These are phyloP conservation scores for Drosophila ezoana DNA, from an alignment of 2,888 invertebrate genomes.

Conservation along the genomic window DNA sequence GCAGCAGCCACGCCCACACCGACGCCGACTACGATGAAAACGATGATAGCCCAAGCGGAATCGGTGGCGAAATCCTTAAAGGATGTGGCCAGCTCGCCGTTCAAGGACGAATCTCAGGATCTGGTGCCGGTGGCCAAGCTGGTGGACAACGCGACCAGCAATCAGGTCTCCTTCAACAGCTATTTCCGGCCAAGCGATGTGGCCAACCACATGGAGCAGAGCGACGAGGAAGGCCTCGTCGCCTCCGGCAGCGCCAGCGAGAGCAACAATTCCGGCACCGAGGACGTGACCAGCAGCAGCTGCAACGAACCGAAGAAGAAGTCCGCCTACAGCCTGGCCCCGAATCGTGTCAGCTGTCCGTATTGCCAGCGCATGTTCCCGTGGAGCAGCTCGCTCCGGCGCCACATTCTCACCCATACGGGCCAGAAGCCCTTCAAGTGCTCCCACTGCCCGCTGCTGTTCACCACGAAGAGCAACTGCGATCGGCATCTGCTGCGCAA, in stretches of 20 bases:
- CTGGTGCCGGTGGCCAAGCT: conserved; percentile 92
- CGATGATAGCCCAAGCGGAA: conserved; percentile 86
- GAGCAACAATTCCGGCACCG: conserved; percentile 93
- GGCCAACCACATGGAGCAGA: conserved; percentile 84
- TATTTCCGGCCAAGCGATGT: conserved; percentile 86
- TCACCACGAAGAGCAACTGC: conserved; percentile 98
- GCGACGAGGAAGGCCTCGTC: conserved; percentile 91
- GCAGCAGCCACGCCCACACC: background rate
- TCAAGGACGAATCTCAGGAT: conserved; percentile 87
- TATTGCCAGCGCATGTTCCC: conserved; percentile 98
- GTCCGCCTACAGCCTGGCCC: conserved; percentile 97
- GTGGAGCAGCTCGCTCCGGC: conserved; percentile 97
- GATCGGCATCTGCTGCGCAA: conserved; percentile 96
- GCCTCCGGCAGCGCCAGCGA: conserved; percentile 92
- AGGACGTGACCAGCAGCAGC: conserved; percentile 86
- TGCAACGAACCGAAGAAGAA: conserved; percentile 89
- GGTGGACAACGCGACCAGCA: conserved; percentile 89
- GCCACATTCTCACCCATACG: conserved; percentile 96
- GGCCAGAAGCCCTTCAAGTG: conserved; percentile 99
- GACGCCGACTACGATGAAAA: conserved; percentile 82
- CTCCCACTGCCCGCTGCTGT: conserved; percentile 95
- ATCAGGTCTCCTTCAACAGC: conserved; percentile 87
- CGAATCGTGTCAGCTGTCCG: conserved; percentile 96
- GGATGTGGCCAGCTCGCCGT: conserved; percentile 84
- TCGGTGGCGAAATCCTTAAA: conserved; percentile 83